Base-by-base conservation (phyloP, 2,113 vertebrate species). In the Silurus asotus region DNA sequence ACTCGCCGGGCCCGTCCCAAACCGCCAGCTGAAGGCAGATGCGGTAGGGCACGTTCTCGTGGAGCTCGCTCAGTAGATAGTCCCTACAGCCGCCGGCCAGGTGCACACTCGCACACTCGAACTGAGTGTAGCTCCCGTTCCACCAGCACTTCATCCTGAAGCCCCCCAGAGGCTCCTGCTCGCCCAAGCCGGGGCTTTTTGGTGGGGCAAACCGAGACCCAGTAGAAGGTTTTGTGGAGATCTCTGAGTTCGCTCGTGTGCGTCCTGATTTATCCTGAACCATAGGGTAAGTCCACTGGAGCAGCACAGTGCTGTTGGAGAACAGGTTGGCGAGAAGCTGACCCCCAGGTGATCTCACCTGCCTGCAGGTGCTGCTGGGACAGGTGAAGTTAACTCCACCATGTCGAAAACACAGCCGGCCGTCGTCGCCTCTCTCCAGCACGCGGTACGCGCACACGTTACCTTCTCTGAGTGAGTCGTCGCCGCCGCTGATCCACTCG, bases 91-190 rank as follows among this genome's bases (percentile, higher is more conserved):
- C 89, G 25, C 94, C 93, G 15, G 96, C 97, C 25, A 99, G 95
- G 82, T 95, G 96, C 89, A 98, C 96, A 86, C 94, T 94, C 17
- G 96, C 95, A 87, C 98, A 99, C 70, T 97, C 97, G 88, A 99
- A 98, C 84, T 97, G 96, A 61, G 97, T 96, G 91, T 97, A 97
- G 93, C 96, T 96, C 78, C 98, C 98, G 87, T 97, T 98, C 98
- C 98, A 99, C 91, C 96, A 97, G 94, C 97, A 99, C 93, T 95
- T 96, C 77, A 99, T 93, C 81, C 93, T 92, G 88, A 96, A 98
- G 84, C 97, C 97, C 72, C 94, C 94, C 8, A 92, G 82, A 3
- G 81, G 86, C 25, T 81, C 89, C 65, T 92, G 85, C 5, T 83
- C 85, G 23, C 75, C 89, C 65, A 83, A 76, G 84, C 84, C 49